These are phyloP conservation scores for Dasysyrphus tricinctus DNA, from an alignment of 2,888 invertebrate genomes.

Conservation along the genomic window DNA sequence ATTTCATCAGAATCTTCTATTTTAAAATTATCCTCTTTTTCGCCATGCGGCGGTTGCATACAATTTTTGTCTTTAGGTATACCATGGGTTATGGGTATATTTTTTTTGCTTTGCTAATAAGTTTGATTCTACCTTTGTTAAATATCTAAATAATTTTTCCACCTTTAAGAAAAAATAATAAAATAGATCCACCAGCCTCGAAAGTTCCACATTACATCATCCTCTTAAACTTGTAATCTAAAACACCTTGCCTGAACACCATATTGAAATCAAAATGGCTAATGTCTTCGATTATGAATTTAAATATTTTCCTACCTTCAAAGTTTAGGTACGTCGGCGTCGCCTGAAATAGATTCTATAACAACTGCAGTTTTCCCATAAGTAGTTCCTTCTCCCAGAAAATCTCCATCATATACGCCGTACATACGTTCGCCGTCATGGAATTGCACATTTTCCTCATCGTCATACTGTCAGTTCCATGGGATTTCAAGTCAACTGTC, in stretches of 20 bases:
- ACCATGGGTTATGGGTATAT: no score
- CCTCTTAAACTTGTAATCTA: no score
- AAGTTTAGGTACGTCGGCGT: not conserved
- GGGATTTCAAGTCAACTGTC: conserved; percentile 66
- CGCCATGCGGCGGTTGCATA: no score
- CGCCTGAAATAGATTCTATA: not conserved
- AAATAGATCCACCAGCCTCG: no score
- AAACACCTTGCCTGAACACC: not conserved
- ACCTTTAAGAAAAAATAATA: no score
- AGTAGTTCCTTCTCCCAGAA: not conserved
- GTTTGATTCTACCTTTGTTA: no score
- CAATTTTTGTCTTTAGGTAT: no score
- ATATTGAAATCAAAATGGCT: not conserved
- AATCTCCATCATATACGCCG: not conserved
- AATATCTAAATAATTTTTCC: no score
- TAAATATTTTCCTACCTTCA: not conserved
- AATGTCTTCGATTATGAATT: conserved; percentile 14
- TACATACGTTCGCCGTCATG: not conserved
- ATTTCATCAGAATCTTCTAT: no score
- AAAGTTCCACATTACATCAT: no score
- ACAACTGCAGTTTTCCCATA: not conserved
- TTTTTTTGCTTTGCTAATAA: no score
- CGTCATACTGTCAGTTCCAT: conserved; percentile 40
- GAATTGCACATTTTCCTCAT: conserved; percentile 5
- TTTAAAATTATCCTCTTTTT: no score